These are phyloP conservation scores for Nomada hirtipes DNA, from an alignment of 2,888 invertebrate genomes.

Conservation along the genomic window DNA sequence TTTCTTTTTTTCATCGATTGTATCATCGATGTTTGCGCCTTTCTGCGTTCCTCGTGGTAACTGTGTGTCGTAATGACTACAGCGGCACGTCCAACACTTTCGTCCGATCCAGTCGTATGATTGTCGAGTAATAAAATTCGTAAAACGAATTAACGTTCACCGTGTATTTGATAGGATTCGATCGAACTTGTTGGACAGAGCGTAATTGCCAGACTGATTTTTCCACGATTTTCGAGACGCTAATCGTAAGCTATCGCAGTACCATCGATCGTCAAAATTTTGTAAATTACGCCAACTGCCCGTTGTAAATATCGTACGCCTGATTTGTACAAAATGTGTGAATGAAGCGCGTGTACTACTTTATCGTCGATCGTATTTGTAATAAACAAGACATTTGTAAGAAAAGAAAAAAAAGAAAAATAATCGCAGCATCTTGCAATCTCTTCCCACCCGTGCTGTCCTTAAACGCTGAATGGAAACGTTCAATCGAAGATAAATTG, in stretches of 20 bases:
- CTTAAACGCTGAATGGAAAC: neutral
- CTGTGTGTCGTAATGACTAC: slow-evolving; percentile 15
- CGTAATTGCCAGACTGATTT: slow-evolving; percentile 79
- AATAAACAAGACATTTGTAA: slow-evolving; percentile 77
- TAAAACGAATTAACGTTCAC: neutral
- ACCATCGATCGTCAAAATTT: slow-evolving; percentile 64
- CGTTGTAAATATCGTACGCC: slow-evolving; percentile 77
- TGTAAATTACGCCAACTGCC: slow-evolving; percentile 77
- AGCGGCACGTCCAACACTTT: slow-evolving; percentile 25
- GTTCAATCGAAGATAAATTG: neutral
- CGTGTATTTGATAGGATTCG: slow-evolving; percentile 10
- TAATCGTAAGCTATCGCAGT: slow-evolving; percentile 20
- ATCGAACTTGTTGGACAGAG: slow-evolving; percentile 27
- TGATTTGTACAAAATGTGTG: slow-evolving; percentile 73
- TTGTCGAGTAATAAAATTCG: neutral
- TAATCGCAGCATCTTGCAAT: neutral
- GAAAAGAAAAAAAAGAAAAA: neutral
- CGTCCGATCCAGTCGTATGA: neutral
- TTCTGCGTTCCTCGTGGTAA: slow-evolving; percentile 39
- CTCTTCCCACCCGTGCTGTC: neutral
- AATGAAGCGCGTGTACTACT: slow-evolving; percentile 59
- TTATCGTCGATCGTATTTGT: slow-evolving; percentile 80
- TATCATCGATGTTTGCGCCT: slow-evolving; percentile 5
- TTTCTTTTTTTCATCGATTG: neutral
- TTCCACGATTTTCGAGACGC: slow-evolving; percentile 31